A percentile compares a stretch with the other conserved stretches of the same genome.
Conservation (phyloP, 2,113 vertebrate genomes). For the Epinephelus fuscoguttatus region DNA sequence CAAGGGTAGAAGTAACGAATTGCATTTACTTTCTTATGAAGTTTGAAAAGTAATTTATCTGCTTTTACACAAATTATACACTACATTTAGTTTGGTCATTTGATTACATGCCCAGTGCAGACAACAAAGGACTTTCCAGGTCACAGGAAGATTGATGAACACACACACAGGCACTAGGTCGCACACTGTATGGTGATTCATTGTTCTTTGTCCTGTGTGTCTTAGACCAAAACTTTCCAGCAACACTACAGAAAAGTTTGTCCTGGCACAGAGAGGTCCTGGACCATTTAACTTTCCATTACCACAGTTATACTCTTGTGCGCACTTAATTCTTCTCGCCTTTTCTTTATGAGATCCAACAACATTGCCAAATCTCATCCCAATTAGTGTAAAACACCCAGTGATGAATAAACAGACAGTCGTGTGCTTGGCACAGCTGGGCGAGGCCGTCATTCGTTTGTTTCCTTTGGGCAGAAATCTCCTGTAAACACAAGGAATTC, state of each 20-base stretch:
- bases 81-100: conserved; percentile 25
- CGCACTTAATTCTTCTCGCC: conserved; percentile 5
- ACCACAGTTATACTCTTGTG: conserved; percentile 5
- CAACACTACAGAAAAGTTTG: conserved; percentile 18
- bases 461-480: conserved; percentile 43
- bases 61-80: conserved; percentile 50
- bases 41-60: neutral
- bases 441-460: conserved; percentile 45
- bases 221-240: conserved; percentile 31
- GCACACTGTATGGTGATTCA: conserved; percentile 33
- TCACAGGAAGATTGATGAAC: conserved; percentile 41
- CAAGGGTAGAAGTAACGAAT: too few species aligned
- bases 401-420: conserved; percentile 42
- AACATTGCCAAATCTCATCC: conserved; percentile 37
- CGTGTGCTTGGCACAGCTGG: conserved; percentile 28
- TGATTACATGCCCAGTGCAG: conserved; percentile 32
- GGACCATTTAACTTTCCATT: conserved; percentile 30
- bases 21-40: too few species aligned
- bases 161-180: conserved; percentile 18
- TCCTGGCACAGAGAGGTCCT: neutral
- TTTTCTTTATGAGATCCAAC: conserved; percentile 15
- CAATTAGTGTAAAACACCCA: conserved; percentile 46
- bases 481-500: conserved; percentile 62
- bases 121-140: conserved; percentile 41
- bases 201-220: conserved; percentile 19